Percentiles rank a stretch among this genome's conserved stretches.
Evolutionary conservation across 2,888 invertebrate species (phyloP).

Genomic region (Nymphalis c-album): DNA sequence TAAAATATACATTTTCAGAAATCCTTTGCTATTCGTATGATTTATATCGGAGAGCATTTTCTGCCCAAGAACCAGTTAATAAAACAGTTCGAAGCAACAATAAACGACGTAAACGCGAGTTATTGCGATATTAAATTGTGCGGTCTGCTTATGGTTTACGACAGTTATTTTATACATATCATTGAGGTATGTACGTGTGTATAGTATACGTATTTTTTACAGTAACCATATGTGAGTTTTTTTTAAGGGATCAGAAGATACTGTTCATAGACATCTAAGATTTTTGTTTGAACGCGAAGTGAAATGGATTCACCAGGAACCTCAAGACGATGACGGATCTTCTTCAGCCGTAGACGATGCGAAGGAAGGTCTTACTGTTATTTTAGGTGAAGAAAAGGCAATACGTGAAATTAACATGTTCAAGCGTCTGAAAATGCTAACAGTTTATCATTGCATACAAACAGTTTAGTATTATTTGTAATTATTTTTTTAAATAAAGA

Average conservation of each 20-base stretch:
- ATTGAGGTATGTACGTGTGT: constrained; percentile 58
- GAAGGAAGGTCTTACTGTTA: constrained; percentile 48
- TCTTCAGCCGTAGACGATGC: constrained; percentile 18
- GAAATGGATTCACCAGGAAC: constrained; percentile 56
- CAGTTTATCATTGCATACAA: constrained; percentile 71
- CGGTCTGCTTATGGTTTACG: constrained; percentile 75
- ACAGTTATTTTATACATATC: constrained; percentile 77
- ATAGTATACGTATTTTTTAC: neutral
- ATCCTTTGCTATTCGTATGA: constrained; percentile 71
- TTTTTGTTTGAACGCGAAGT: constrained; percentile 61
- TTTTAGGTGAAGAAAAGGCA: constrained; percentile 44
- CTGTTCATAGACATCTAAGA: constrained; percentile 66
- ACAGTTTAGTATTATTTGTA: constrained; percentile 49
- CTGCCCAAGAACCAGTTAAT: constrained; percentile 61
- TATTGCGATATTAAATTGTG: constrained; percentile 71
- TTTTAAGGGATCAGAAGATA: constrained; percentile 73
- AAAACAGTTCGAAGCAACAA: constrained; percentile 53
- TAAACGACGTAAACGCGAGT: constrained; percentile 60
- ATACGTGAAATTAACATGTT: constrained; percentile 58
- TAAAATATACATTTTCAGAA: constrained; percentile 56
- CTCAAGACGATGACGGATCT: constrained; percentile 46
- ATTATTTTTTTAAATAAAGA: too few species aligned
- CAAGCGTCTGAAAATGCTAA: constrained; percentile 62
- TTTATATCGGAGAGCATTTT: constrained; percentile 73
- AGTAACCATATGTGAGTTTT: neutral